A percentile compares a stretch with the other conserved stretches of the same genome.
Conservation (phyloP, 1,140 invertebrate genomes). For the Magallana gigas region DNA sequence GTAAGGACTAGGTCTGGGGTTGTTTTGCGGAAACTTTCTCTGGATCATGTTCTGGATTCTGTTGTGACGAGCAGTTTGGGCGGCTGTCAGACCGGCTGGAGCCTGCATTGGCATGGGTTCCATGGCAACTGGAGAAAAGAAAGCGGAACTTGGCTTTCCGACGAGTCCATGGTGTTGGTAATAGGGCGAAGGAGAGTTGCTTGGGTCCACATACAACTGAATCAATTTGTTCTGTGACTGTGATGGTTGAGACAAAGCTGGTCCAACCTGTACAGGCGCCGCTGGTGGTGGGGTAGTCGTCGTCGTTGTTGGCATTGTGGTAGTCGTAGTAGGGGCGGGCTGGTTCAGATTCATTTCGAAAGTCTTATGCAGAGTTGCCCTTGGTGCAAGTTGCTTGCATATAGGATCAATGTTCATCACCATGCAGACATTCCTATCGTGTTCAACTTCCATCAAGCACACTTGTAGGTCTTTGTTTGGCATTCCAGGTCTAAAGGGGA, state of each 20-base stretch:
- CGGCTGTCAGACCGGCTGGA: not conserved
- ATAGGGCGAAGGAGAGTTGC: not conserved
- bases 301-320: not conserved
- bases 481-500: not conserved
- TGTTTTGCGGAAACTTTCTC: not conserved
- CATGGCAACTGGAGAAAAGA: not conserved
- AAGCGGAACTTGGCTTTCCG: not conserved
- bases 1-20: not conserved
- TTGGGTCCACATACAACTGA: not conserved
- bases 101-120: slow-evolving; percentile 2
- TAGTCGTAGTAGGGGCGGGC: not conserved
- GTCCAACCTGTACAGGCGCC: not conserved
- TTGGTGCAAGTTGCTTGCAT: not conserved
- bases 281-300: not conserved
- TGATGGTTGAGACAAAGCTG: not conserved
- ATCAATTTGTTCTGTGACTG: not conserved
- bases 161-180: not conserved
- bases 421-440: not conserved
- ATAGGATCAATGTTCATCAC: not conserved
- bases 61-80: not conserved
- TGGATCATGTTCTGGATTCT: slow-evolving; percentile 17
- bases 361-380: not conserved
- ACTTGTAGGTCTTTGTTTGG: not conserved
- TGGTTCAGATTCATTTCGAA: not conserved
- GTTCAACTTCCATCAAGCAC: slow-evolving; percentile 5